Evolutionary conservation across 2,888 invertebrate species (phyloP).

Genomic region (Anorthoa munda): DNA sequence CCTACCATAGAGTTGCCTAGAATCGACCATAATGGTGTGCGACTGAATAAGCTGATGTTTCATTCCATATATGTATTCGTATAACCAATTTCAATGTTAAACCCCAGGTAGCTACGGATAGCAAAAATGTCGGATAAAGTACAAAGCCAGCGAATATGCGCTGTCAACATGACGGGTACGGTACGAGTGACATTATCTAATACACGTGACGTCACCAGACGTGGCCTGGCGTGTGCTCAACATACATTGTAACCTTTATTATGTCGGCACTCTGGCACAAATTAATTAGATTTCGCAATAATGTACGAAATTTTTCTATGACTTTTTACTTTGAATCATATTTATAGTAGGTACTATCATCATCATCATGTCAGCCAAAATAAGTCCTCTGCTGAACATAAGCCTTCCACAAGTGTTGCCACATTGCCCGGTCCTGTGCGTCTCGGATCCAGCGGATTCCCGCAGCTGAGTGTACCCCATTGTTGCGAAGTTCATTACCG

Average conservation of each 20-base stretch:
- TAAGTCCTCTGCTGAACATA: no score
- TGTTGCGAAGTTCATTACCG: no score
- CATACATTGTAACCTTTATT: slow-evolving; percentile 24
- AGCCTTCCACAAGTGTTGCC: no score
- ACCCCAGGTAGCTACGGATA: not conserved
- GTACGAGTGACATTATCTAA: slow-evolving; percentile 41
- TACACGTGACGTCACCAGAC: slow-evolving; percentile 21
- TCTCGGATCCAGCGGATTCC: no score
- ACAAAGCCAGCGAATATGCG: slow-evolving; percentile 6
- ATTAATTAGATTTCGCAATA: slow-evolving; percentile 2
- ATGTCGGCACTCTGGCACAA: not conserved
- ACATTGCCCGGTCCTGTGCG: no score
- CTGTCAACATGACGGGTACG: slow-evolving; percentile 30
- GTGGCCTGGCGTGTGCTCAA: slow-evolving; percentile 19
- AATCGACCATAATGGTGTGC: no score
- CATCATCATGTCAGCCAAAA: no score
- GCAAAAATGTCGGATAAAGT: slow-evolving; percentile 15
- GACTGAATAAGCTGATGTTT: no score
- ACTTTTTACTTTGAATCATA: not conserved
- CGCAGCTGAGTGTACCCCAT: no score
- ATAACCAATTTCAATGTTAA: not conserved
- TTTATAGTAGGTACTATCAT: no score
- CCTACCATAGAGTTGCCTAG: no score
- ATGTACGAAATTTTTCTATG: not conserved
- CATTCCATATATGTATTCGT: no score